phyloP scores from a whole-genome alignment of 2,113 vertebrate genomes.

The Malaclemys terrapin region DNA sequence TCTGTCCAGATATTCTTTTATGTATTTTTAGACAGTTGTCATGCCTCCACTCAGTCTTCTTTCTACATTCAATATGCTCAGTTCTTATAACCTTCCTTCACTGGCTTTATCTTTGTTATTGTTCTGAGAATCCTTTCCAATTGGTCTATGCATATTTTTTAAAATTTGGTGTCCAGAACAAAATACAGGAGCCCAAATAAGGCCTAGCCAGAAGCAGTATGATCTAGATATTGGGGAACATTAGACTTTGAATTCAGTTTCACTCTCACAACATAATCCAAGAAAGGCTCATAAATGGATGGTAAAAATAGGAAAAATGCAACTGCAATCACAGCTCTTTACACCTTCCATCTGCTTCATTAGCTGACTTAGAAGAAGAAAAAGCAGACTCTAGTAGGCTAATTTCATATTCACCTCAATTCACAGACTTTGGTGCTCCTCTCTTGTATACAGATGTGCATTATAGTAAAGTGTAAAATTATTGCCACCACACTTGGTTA shows the following conservation, averaged over 20 bases:
- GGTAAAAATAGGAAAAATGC: background rate
- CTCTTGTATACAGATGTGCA: background rate
- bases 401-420: background rate
- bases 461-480: background rate
- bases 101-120: background rate
- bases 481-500: rapidly evolving
- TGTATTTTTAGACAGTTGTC: background rate
- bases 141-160: background rate
- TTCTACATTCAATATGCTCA: slow-evolving; percentile 25
- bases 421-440: background rate
- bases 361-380: background rate
- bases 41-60: background rate
- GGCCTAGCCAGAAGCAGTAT: background rate
- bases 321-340: background rate
- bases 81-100: slow-evolving; percentile 12
- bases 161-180: background rate
- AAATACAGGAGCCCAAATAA: background rate
- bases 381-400: background rate
- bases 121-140: slow-evolving; percentile 55
- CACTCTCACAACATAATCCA: background rate
- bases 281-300: background rate
- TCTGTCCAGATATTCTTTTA: background rate
- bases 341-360: background rate
- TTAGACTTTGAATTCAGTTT: background rate
- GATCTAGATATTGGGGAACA: background rate